Evolutionary conservation across 2,113 vertebrate genomes (phyloP), one percentile per base, ranked within the genome.

Genomic region (Ageneiosus marmoratus): DNA sequence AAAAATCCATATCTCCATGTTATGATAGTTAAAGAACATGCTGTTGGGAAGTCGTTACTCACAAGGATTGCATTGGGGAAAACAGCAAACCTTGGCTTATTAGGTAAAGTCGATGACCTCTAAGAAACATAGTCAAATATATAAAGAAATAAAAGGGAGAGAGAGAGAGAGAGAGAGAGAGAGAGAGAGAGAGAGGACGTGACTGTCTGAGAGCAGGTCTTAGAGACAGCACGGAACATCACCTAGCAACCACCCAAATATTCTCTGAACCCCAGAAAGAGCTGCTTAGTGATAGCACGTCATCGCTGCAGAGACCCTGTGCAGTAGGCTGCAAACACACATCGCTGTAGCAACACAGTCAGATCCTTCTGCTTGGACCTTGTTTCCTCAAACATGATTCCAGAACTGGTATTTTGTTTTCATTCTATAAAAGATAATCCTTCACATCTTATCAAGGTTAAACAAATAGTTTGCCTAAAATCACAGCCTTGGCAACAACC

Each of bases 41-140:
- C 92, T 89, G 88, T 86, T 84, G 89, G 90, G 89, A 86, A 70
- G 85, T 91, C 89, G 92, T 93, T 92, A 92, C 77, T 87, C 83
- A 84, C 53, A 81, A 77, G 27, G 50, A 56, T 53, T 13, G 78
- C 46, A 81, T 27, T 65, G 46, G 46, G 72, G 51, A 60, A 74
- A 84, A 32, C 62, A 27, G 60, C 29, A 51, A 85, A 77, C 65
- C 75, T 83, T 32, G 56, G 56, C 46, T 79, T 77, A 70, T 79
- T 82, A 85, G 80, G 80, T 55, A 32, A 83, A 82, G 62, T 74
- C 58, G 67, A 80, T 87, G 88, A 86, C 86, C 84, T 74, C 82
- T 78, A 88, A 86, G 48, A 75, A 10, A 80, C 67, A 53, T 73
- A 41, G 37, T 22, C 69, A 56, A 56, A 77, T 62, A 85, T 74